These are phyloP conservation scores for Girardinus metallicus DNA, from an alignment of 2,797 vertebrate genomes.

Conservation along the genomic window DNA sequence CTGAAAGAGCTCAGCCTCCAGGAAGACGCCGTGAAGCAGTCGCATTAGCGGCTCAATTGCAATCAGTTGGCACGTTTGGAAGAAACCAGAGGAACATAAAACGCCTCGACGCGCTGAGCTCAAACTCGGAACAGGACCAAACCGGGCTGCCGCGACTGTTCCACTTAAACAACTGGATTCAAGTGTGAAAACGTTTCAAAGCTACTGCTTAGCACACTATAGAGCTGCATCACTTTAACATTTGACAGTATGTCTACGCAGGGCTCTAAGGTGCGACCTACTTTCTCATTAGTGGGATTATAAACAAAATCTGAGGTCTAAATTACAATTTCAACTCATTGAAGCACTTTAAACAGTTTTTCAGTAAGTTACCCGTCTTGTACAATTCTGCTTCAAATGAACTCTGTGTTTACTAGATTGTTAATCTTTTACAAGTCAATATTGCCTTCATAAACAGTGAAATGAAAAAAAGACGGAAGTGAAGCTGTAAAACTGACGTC, in stretches of 20 bases:
- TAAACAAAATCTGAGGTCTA: not conserved
- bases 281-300: not conserved
- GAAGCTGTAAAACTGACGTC: not conserved
- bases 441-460: not conserved
- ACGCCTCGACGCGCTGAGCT: not conserved
- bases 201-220: not conserved
- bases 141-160: not conserved
- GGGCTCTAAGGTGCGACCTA: not conserved
- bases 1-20: conserved; percentile 53
- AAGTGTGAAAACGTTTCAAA: not conserved
- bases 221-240: not conserved
- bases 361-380: not conserved
- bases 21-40: conserved; percentile 45
- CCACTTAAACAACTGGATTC: not conserved
- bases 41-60: conserved; percentile 25
- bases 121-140: not conserved
- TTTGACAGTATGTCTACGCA: no score
- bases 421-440: not conserved
- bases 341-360: not conserved
- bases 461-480: not conserved
- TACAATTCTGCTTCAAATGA: not conserved
- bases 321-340: not conserved
- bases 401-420: not conserved
- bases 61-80: conserved; percentile 2
- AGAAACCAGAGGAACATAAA: not conserved